phyloP scores from a whole-genome alignment of 2,113 vertebrate species.

The Grantiella picta region DNA sequence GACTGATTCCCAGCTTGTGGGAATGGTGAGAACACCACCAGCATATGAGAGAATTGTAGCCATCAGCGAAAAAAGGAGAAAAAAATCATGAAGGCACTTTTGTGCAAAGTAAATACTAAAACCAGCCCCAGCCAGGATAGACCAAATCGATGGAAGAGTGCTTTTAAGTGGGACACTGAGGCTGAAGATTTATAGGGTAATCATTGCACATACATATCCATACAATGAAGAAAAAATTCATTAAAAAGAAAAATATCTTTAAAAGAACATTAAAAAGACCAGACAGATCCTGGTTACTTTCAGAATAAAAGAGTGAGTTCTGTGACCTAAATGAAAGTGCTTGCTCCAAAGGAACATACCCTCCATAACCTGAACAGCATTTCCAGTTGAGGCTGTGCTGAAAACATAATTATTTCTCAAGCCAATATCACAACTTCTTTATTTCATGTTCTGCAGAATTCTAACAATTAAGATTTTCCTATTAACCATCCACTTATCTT shows the following conservation, averaged over 20 bases:
- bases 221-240: neutral
- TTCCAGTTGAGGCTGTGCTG: neutral
- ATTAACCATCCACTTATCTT: conserved; percentile 52
- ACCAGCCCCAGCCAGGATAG: neutral
- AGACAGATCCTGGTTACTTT: neutral
- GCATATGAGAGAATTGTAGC: neutral
- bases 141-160: neutral
- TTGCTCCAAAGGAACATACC: neutral
- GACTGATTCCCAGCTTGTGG: neutral
- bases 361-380: neutral
- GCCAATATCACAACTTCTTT: neutral
- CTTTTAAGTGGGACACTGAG: neutral
- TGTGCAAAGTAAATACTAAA: neutral
- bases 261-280: neutral
- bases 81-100: neutral
- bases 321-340: neutral
- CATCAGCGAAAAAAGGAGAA: neutral
- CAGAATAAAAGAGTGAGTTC: neutral
- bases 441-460: neutral
- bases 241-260: neutral
- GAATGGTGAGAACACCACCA: neutral
- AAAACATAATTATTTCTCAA: conserved; percentile 30
- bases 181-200: neutral
- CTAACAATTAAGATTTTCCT: conserved; percentile 44
- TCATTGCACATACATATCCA: neutral